These are phyloP conservation scores for Dromaius novaehollandiae DNA, from an alignment of 2,113 vertebrate genomes.

Conservation along the genomic window DNA sequence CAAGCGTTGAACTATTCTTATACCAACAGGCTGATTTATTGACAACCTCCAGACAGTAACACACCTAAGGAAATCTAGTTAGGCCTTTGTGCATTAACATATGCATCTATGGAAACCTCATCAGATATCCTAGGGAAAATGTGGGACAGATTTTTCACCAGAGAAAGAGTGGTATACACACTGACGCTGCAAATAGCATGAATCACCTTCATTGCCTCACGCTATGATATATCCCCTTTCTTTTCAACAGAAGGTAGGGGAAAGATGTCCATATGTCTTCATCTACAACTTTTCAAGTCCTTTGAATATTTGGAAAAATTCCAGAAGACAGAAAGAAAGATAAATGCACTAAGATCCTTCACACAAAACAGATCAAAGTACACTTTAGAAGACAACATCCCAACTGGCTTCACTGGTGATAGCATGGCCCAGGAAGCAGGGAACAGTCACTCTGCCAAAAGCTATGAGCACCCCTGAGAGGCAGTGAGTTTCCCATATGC, in stretches of 20 bases:
- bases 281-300: not conserved
- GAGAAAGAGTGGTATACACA: not conserved
- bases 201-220: not conserved
- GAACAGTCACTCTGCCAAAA: rapidly evolving
- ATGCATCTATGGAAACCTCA: not conserved
- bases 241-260: not conserved
- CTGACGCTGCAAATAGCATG: not conserved
- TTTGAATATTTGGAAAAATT: not conserved
- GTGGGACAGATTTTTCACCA: not conserved
- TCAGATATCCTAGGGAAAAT: not conserved
- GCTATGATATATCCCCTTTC: not conserved
- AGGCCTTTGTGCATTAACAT: not conserved
- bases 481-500: rapidly evolving
- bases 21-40: not conserved
- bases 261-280: not conserved
- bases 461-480: rapidly evolving
- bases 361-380: not conserved
- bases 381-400: not conserved
- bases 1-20: not conserved
- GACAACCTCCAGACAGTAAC: not conserved
- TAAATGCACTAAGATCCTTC: not conserved
- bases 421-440: rapidly evolving
- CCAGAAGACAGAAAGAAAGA: not conserved
- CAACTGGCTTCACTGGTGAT: not conserved
- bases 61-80: not conserved